Base-by-base conservation (phyloP, 2,113 vertebrate genomes). In the Silurus asotus region DNA sequence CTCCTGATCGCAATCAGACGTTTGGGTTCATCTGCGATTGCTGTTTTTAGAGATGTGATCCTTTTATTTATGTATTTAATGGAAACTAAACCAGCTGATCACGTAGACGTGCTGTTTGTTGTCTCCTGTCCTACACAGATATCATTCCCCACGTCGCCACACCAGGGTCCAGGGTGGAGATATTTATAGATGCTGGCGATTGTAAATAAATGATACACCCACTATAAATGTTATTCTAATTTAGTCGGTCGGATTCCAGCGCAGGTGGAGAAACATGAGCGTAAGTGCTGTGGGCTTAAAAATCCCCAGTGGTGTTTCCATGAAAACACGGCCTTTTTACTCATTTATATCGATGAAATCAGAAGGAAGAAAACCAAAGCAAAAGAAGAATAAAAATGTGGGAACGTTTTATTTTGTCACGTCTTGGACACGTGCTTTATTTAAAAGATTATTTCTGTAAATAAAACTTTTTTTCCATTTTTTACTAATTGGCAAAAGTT, bases 141-240 rank as follows among this genome's bases (percentile, higher is more conserved):
- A 82, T 85, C 25, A 79, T 75, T 84, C 65, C 75, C 70, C 28
- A 69, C 67, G 70, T 87, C 67, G 51, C 25, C 58, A 25, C 48
- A 37, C 37, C 37, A 37, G 37, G 37, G 37, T 37, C 37, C 79
- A 10, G 6, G 65, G 82, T 64, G 23, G n/a, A 65, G 72, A 59
- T 80, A 80, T 6, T 59, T 84, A 91, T 67, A 81, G 80, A 84
- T 78, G 82, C 56, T 81, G 74, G 51, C 48, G n/a, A 86, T 86
- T 90, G 72, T 75, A 89, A 91, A 88, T 85, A 82, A 88, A 88
- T 86, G 64, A 83, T 64, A 45, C 62, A 86, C 77, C 45, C 61
- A 84, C 69, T 87, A 49, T 85, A 88, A 78, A 85, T 86, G 87
- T 64, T 6, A 25, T 28, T 0, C 82, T 69, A 87, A 87, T 84